Percentiles rank a stretch among this genome's conserved stretches.
phyloP scores from a whole-genome alignment of 1,140 invertebrate genomes.

The Choristoneura fumiferana region DNA sequence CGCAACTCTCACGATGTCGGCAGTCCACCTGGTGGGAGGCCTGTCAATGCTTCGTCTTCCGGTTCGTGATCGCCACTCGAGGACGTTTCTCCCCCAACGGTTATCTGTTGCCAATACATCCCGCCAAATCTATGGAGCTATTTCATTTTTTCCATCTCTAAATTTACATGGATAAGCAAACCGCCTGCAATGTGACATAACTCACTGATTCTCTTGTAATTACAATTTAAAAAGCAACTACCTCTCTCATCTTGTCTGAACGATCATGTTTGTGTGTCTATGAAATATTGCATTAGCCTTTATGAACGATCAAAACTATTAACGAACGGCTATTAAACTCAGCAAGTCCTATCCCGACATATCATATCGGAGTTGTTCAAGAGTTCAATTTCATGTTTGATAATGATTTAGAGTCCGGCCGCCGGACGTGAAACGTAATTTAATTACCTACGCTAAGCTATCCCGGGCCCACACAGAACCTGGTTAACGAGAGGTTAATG shows the following conservation, averaged over 20 bases:
- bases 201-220: too few relatives aligned
- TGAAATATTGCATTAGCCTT: neutral
- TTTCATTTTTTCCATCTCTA: too few relatives aligned
- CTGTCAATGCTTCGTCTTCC: too few relatives aligned
- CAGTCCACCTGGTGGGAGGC: too few relatives aligned
- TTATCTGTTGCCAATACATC: too few relatives aligned
- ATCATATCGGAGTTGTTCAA: slow-evolving; percentile 20
- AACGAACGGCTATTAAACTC: neutral
- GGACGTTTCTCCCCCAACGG: too few relatives aligned
- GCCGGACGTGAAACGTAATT: slow-evolving; percentile 60
- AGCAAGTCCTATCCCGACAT: slow-evolving; percentile 16
- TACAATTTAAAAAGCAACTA: too few relatives aligned
- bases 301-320: neutral
- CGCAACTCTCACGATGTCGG: too few relatives aligned
- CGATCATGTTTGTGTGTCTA: neutral
- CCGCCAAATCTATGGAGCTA: too few relatives aligned
- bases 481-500: slow-evolving; percentile 72
- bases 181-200: too few relatives aligned
- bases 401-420: slow-evolving; percentile 63
- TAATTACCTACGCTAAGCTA: slow-evolving; percentile 62
- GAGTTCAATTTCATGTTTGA: slow-evolving; percentile 47
- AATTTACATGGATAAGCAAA: too few relatives aligned
- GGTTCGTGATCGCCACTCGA: too few relatives aligned
- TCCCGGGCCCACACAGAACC: slow-evolving; percentile 67
- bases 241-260: neutral